Evolutionary conservation across 2,113 vertebrate species (phyloP).

Genomic region (Myotis lucifugus): DNA sequence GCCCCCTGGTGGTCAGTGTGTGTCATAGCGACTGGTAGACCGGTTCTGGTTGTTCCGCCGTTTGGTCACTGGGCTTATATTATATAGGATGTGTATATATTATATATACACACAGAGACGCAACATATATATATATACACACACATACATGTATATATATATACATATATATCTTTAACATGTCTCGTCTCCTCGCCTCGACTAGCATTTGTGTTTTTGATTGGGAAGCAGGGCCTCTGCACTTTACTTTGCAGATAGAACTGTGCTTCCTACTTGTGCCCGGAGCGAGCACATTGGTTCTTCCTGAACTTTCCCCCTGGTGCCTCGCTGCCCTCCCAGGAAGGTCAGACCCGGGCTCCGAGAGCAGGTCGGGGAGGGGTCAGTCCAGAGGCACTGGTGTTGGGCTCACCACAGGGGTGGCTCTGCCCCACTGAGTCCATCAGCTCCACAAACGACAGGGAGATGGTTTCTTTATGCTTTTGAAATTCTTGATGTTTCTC

Average conservation of each 20-base stretch:
- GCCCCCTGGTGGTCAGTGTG: no score
- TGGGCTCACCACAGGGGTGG: fast-evolving
- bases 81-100: no score
- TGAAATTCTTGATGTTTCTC: slow-evolving; percentile 78
- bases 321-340: fast-evolving
- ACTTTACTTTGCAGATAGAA: not conserved
- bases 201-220: not conserved
- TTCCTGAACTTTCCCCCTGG: not conserved
- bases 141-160: no score
- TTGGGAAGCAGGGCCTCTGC: not conserved
- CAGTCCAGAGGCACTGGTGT: no score
- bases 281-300: fast-evolving
- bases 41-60: no score
- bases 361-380: not conserved
- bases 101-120: no score
- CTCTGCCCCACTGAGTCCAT: not conserved
- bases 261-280: not conserved
- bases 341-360: not conserved
- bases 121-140: no score
- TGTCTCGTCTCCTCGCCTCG: not conserved
- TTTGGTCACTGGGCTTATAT: no score
- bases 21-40: no score
- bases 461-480: not conserved
- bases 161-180: not conserved
- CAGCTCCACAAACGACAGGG: not conserved